phyloP scores from a whole-genome alignment of 2,797 vertebrate genomes.

The Pogonophryne albipinna region DNA sequence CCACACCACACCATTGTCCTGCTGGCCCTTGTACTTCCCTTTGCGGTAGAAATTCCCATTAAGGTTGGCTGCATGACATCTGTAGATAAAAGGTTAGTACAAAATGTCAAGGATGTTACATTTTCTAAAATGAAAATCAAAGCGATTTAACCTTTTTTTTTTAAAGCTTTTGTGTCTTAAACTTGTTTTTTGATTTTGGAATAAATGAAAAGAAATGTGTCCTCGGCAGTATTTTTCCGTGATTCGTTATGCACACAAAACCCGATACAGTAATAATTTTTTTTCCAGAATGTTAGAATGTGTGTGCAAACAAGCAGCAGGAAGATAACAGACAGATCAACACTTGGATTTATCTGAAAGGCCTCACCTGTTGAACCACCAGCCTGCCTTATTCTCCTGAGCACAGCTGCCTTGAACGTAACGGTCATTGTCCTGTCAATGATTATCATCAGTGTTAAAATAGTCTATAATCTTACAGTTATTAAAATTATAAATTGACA shows the following conservation, averaged over 20 bases:
- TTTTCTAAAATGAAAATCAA: background rate
- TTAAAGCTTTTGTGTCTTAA: background rate
- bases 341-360: background rate
- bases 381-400: conserved; percentile 88
- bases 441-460: background rate
- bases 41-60: conserved; percentile 89
- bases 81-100: conserved; percentile 53
- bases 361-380: conserved; percentile 95
- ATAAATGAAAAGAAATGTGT: background rate
- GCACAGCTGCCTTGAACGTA: conserved; percentile 91
- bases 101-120: background rate
- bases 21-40: conserved; percentile 84
- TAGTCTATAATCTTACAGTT: background rate
- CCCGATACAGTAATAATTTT: background rate
- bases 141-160: background rate
- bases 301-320: background rate
- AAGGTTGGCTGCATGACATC: conserved; percentile 91
- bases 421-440: conserved; percentile 88
- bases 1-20: conserved; percentile 91
- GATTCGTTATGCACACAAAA: background rate
- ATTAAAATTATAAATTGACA: background rate
- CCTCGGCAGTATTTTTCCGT: background rate
- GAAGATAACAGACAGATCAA: background rate
- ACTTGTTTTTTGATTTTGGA: background rate
- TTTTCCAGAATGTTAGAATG: background rate